Conservation (phyloP, 1,140 invertebrate genomes). For the Drosophila grimshawi region DNA sequence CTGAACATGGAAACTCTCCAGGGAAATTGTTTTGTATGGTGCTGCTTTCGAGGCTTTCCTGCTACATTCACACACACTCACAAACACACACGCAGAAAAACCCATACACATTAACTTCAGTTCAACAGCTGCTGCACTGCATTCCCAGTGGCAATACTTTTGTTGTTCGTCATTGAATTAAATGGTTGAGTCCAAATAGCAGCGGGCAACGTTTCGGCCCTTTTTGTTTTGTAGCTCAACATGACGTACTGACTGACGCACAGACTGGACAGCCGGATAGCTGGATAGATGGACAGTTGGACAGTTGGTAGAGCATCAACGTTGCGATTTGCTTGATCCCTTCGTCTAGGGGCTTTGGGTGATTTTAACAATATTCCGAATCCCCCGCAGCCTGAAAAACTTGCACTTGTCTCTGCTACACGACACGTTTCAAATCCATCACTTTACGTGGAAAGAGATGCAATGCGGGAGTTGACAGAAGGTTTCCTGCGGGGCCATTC, state of each 20-base stretch:
- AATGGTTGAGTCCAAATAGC: conserved; percentile 61
- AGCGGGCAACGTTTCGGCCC: conserved; percentile 16
- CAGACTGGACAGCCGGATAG: conserved; percentile 1
- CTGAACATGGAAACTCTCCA: conserved; percentile 79
- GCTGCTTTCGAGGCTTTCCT: conserved; percentile 29
- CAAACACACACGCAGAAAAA: conserved; percentile 9
- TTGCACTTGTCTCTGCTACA: conserved; percentile 40
- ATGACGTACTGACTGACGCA: conserved; percentile 16
- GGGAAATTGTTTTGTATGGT: conserved; percentile 78
- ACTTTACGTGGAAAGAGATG: not conserved
- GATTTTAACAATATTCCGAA: conserved; percentile 38
- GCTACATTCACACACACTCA: conserved; percentile 6
- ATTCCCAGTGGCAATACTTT: conserved; percentile 65
- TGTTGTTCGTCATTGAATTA: conserved; percentile 80
- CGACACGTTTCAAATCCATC: conserved; percentile 35
- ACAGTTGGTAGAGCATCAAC: conserved; percentile 11
- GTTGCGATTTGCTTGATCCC: conserved; percentile 14
- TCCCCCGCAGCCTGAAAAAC: conserved; percentile 25
- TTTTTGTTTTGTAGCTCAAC: conserved; percentile 41
- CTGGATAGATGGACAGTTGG: not conserved
- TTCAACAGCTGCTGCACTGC: conserved; percentile 52
- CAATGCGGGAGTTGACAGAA: not conserved
- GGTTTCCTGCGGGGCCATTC: conserved; percentile 1
- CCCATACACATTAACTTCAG: conserved; percentile 15
- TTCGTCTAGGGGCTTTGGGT: conserved; percentile 18